These are phyloP conservation scores for Agapornis roseicollis DNA, from an alignment of 2,113 vertebrate genomes.

Conservation along the genomic window DNA sequence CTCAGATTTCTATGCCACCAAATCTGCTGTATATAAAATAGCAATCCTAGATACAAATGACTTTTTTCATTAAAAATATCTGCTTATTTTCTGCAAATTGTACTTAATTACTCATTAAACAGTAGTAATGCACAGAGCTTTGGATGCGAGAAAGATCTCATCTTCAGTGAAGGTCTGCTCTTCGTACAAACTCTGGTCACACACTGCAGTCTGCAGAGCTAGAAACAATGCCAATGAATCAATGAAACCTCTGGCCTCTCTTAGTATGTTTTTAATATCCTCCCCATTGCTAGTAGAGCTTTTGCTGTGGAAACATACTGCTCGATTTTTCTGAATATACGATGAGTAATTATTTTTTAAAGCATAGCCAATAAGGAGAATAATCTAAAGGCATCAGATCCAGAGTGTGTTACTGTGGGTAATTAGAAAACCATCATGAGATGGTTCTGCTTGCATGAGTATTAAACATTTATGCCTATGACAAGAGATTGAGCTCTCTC, in stretches of 20 bases:
- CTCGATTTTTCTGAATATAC: slow-evolving; percentile 2
- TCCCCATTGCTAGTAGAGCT: not conserved
- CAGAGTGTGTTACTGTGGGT: not conserved
- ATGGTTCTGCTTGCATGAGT: not conserved
- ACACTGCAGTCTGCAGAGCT: not conserved
- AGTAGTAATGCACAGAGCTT: not conserved
- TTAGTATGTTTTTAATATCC: not conserved
- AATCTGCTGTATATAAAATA: not conserved
- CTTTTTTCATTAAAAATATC: not conserved
- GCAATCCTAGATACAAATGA: not conserved
- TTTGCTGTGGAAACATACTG: not conserved
- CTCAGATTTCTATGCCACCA: not conserved
- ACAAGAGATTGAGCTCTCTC: not conserved
- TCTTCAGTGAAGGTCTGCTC: not conserved
- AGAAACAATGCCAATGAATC: not conserved
- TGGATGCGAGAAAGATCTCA: not conserved
- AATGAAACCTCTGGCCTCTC: not conserved
- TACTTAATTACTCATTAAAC: not conserved
- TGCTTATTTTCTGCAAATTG: not conserved
- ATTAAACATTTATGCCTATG: slow-evolving; percentile 36
- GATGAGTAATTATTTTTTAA: slow-evolving; percentile 21
- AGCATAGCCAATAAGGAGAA: not conserved
- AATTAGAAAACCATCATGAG: slow-evolving; percentile 26
- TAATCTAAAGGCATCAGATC: not conserved
- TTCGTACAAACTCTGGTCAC: not conserved